Evolutionary conservation across 2,113 vertebrate genomes (phyloP), one percentile per base, ranked within the genome.

Genomic region (Hypomesus transpacificus): DNA sequence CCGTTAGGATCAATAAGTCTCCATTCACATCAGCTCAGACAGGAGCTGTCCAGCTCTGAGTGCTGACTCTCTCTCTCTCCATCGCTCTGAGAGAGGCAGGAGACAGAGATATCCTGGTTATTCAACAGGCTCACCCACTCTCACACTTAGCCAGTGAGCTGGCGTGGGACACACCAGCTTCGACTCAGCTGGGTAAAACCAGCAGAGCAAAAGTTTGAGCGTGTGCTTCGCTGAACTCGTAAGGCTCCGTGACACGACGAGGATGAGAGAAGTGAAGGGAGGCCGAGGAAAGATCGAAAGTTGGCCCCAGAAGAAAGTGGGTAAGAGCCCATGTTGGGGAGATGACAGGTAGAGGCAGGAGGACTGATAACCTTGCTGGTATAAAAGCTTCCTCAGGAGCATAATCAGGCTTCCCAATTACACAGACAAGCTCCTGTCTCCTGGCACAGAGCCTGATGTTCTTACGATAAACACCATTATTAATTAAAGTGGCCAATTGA

Each of bases 401-500:
- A 85, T 90, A 90, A 91, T 90, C 88, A 90, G 89, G 79, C 81
- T n/a, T 87, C 87, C 88, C 87, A 89, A 92, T 92, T 92, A 91
- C 88, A 91, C 78, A 84, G 87, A 89, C 86, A 64, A 81, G 77
- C 77, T 74, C 81, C 76, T 80, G 78, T 68, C 75, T 82, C 76
- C 79, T 73, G 69, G 80, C 78, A 83, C 77, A 81, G 80, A 61
- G 75, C 80, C 86, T 87, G 88, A 90, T 90, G 90, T 90, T 84
- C 82, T 75, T 84, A 65, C 74, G 88, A 93, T 92, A 92, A 91
- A 92, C 82, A 56, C 83, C 87, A 91, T 91, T 91, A 91, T 93
- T 92, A 92, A 92, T 92, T 92, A 92, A 90, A 86, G 84, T 75
- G 77, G 75, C 81, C 87, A 93, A 91, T 91, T 92, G 88, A 91